phyloP scores from a whole-genome alignment of 2,797 vertebrate species.

The Sebastes jordani region DNA sequence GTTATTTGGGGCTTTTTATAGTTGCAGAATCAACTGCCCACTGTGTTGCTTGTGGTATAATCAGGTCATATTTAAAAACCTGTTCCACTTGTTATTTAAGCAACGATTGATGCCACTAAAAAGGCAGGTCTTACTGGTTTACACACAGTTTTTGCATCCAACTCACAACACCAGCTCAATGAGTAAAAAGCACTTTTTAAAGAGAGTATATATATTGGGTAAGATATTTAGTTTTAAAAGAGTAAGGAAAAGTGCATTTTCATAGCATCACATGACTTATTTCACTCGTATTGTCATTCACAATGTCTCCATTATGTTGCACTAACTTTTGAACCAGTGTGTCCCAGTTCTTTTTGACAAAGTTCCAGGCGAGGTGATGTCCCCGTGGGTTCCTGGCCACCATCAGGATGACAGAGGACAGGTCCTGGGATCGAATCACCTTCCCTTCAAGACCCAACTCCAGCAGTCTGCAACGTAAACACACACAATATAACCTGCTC shows the following conservation, averaged over 20 bases:
- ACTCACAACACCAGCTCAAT: neutral
- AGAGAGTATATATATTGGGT: neutral
- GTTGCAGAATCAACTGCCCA: neutral
- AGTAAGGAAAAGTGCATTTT: neutral
- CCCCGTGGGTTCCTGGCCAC: constrained; percentile 80
- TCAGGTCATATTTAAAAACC: neutral
- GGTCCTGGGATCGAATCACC: constrained; percentile 81
- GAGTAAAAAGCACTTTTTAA: neutral
- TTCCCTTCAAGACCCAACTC: constrained; percentile 81
- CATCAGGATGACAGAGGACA: constrained; percentile 73
- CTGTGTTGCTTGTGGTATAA: neutral
- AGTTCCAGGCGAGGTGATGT: constrained; percentile 82
- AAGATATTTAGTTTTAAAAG: neutral
- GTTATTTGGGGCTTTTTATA: neutral
- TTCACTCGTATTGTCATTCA: neutral
- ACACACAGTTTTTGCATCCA: neutral
- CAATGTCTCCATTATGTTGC: neutral
- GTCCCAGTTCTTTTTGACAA: constrained; percentile 84
- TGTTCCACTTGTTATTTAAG: neutral
- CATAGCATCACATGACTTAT: neutral
- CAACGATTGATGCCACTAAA: neutral
- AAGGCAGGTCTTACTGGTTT: neutral
- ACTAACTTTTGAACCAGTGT: constrained; percentile 83
- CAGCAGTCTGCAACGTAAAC: constrained; percentile 73
- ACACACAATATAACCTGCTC: neutral